A percentile compares a stretch with the other conserved stretches of the same genome.
Conservation (phyloP, 92 coral and sea anemone genomes). For the Bergia sp. region DNA sequence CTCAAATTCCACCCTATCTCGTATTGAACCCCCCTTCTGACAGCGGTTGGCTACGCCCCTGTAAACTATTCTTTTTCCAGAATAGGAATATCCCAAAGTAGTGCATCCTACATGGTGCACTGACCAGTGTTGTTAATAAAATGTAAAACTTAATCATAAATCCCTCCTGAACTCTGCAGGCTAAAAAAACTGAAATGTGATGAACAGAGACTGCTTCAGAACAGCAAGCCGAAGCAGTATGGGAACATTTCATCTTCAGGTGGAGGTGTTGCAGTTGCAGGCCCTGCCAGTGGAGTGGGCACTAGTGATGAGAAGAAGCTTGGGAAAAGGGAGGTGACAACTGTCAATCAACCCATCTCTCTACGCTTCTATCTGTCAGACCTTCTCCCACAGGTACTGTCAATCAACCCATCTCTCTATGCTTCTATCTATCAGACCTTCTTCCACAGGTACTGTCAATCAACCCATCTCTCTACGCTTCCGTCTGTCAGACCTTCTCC, state of each 20-base stretch:
- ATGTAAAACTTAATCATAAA: neutral
- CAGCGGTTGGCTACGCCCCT: too few relatives aligned
- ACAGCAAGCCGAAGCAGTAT: neutral
- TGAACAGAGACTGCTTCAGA: conserved; percentile 31
- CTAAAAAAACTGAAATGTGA: conserved; percentile 33
- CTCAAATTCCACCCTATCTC: too few relatives aligned
- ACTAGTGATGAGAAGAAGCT: neutral
- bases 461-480: conserved; percentile 57
- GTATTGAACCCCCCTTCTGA: too few relatives aligned
- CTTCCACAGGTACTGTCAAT: conserved; percentile 61
- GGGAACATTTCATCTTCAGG: neutral
- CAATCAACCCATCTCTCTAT: conserved; percentile 31
- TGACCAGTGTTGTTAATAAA: neutral
- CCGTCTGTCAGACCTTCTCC: conserved; percentile 64
- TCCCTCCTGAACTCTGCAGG: neutral
- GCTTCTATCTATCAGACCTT: conserved; percentile 63
- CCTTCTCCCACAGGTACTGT: conserved; percentile 67
- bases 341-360: conserved; percentile 36
- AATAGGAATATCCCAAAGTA: too few relatives aligned
- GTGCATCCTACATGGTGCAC: too few relatives aligned
- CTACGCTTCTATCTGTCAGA: conserved; percentile 66
- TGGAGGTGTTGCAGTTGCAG: neutral
- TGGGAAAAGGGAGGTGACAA: conserved; percentile 4
- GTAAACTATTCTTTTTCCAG: too few relatives aligned
- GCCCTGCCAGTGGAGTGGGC: neutral